A percentile compares a stretch with the other conserved stretches of the same genome.
Conservation (phyloP, 2,113 vertebrate species). For the Microcebus griseorufus region DNA sequence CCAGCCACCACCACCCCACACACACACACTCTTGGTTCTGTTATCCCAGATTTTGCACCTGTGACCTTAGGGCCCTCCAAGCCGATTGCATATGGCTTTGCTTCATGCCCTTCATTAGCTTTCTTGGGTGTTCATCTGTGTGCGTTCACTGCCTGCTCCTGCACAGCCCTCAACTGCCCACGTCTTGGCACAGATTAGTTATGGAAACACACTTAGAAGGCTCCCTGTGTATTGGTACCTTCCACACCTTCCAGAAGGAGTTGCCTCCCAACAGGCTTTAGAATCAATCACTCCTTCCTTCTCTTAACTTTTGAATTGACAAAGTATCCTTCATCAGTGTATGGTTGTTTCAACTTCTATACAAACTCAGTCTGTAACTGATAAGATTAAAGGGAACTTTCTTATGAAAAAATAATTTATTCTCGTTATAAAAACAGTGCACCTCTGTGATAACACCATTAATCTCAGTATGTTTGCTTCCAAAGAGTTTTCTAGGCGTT, state of each 20-base stretch:
- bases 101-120: not conserved
- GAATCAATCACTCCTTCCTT: not conserved
- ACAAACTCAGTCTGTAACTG: not conserved
- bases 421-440: constrained; percentile 3
- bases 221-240: not conserved
- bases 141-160: not conserved
- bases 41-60: not conserved
- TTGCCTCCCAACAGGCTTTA: not conserved
- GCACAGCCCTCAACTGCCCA: not conserved
- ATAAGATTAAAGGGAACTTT: constrained; percentile 22
- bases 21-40: not conserved
- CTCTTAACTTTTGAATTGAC: not conserved
- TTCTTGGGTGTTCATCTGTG: not conserved
- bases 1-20: not conserved
- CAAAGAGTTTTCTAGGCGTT: not conserved
- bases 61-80: not conserved
- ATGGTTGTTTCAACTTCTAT: not conserved
- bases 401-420: not conserved
- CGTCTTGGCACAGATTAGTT: not conserved
- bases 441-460: not conserved
- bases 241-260: not conserved
- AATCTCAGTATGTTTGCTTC: not conserved
- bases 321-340: not conserved
- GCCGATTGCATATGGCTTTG: not conserved
- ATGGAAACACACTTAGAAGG: not conserved